Evolutionary conservation across 2,113 vertebrate species (phyloP), one percentile per base, ranked within the genome.

Genomic region (Nothoprocta perdicaria): DNA sequence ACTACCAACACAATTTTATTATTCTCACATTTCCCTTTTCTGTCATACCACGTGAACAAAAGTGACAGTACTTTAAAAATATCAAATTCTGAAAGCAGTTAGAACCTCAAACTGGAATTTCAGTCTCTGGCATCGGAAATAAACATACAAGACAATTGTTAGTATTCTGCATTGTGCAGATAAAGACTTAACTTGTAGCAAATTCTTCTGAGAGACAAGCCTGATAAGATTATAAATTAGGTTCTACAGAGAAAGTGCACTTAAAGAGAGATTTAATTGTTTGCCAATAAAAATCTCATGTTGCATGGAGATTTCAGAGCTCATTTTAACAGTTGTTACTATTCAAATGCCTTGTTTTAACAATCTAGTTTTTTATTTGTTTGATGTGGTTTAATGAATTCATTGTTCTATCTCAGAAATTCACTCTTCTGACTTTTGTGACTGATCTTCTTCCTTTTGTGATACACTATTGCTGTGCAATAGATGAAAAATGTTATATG

Each of bases 141-240:
- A 97, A 88, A 93, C 92, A 87, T 80, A 86, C 50, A 85, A 95
- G 84, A 85, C 84, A 88, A 89, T 74, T 84, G 72, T 93, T 89
- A 96, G 81, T 87, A 95, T 86, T 92, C 95, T 96, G 84, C 82
- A 88, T 77, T 43, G 50, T 87, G 76, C 92, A 94, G 71, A 96
- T 96, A 97, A 97, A 95, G 91, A 88, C 75, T 89, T 92, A 72
- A 93, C 76, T 89, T n/a, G 43, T 29, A 94, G 95, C 58, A 93
- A 93, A 94, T 81, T 97, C 95, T 96, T 96, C 89, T 85, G 83
- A 91, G 92, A 86, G 79, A 93, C 79, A 86, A 67, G 77, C 72
- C 86, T 95, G 92, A 89, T 95, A 95, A 97, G 86, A 96, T 92
- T 96, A 94, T 95, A 95, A 97, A 97, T 96, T 95, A 95, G 78